A percentile compares a stretch with the other conserved stretches of the same genome.
phyloP scores from a whole-genome alignment of 2,113 vertebrate species.

The Cephalopterus ornatus region DNA sequence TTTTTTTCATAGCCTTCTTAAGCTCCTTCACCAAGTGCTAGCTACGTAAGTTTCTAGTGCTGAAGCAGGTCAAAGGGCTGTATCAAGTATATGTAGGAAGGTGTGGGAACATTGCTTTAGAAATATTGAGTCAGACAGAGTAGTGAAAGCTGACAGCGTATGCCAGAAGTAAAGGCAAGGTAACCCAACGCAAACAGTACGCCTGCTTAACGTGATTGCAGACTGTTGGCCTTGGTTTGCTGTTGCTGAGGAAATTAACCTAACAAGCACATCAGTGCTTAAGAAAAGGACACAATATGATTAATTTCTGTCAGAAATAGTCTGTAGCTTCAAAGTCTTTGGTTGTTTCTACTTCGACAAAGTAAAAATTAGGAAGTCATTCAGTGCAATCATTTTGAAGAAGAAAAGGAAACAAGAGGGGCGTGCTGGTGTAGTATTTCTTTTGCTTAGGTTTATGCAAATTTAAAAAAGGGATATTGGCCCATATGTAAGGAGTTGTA shows the following conservation, averaged over 20 bases:
- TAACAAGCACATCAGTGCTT: background rate
- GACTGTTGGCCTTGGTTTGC: background rate
- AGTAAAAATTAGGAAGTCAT: background rate
- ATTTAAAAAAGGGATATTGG: background rate
- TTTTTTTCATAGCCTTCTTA: background rate
- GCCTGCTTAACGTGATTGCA: rapidly evolving
- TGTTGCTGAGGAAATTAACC: background rate
- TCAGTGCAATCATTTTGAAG: background rate
- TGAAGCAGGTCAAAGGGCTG: constrained; percentile 21
- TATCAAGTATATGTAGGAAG: background rate
- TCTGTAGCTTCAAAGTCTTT: background rate
- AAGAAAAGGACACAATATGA: background rate
- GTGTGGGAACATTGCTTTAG: constrained; percentile 12
- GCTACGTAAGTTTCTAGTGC: background rate
- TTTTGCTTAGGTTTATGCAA: background rate
- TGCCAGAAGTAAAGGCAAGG: background rate
- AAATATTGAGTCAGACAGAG: background rate
- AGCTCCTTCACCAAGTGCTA: background rate
- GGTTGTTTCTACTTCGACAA: background rate
- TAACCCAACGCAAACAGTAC: background rate
- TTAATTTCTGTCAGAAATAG: background rate
- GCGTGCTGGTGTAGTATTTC: rapidly evolving
- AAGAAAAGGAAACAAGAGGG: background rate
- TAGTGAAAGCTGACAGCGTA: background rate
- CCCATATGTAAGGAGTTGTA: background rate